A percentile compares a stretch with the other conserved stretches of the same genome.
These are phyloP conservation scores for Trypoxylus dichotomus DNA, from an alignment of 1,140 invertebrate genomes.

Conservation along the genomic window DNA sequence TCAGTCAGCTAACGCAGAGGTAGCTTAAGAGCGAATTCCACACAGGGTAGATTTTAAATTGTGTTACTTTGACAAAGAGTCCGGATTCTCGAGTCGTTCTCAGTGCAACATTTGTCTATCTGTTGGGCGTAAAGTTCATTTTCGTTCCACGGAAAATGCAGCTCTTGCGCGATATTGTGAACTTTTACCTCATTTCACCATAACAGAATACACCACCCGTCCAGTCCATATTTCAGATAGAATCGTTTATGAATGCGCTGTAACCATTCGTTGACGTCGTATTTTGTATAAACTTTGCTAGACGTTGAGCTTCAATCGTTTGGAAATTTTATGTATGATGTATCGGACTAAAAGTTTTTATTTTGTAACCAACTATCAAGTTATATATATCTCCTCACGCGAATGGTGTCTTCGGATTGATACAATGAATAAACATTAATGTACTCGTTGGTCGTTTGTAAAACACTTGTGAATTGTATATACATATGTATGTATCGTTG, in stretches of 20 bases:
- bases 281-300: conserved; percentile 10
- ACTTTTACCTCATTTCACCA: not conserved
- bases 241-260: not conserved
- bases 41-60: not conserved
- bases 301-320: not conserved
- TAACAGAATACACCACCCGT: not conserved
- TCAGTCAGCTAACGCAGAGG: not conserved
- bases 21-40: not conserved
- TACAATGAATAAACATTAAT: too few species aligned
- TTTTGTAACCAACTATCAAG: too few species aligned
- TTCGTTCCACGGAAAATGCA: not conserved
- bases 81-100: not conserved
- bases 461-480: too few species aligned
- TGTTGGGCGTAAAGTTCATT: not conserved
- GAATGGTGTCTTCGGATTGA: too few species aligned
- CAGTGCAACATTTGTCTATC: not conserved
- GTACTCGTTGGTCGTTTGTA: too few species aligned
- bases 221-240: not conserved
- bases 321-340: not conserved
- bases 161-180: not conserved
- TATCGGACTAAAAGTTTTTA: too few species aligned
- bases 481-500: too few species aligned
- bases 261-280: not conserved
- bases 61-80: conserved; percentile 6
- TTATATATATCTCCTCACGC: too few species aligned